Evolutionary conservation across 2,888 invertebrate species (phyloP).

Genomic region (Eueremaeus valkanovi): DNA sequence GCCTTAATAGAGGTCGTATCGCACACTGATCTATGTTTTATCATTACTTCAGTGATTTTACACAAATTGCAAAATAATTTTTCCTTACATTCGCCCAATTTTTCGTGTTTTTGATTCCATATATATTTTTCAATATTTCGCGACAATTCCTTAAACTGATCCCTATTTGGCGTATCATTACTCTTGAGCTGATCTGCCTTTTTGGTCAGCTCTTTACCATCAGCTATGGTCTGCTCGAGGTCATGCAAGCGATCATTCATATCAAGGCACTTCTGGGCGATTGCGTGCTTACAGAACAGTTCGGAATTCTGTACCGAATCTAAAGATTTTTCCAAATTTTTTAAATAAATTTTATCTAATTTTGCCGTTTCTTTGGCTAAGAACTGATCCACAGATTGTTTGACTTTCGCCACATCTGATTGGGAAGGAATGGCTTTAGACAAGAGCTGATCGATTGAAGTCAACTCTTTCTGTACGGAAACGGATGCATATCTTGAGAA

Average conservation of each 20-base stretch:
- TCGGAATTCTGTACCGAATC: conserved; percentile 3
- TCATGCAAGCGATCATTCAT: conserved; percentile 13
- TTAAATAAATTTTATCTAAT: conserved; percentile 10
- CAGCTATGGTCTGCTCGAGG: conserved; percentile 12
- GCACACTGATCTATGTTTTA: neutral
- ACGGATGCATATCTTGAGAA: neutral
- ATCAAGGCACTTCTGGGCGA: conserved; percentile 24
- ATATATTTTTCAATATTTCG: neutral
- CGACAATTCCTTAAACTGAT: neutral
- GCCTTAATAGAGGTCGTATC: conserved; percentile 1
- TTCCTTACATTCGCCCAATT: conserved; percentile 25
- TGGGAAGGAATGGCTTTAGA: neutral
- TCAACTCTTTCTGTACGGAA: neutral
- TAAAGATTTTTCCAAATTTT: neutral
- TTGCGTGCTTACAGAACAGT: conserved; percentile 28
- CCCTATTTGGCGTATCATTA: neutral
- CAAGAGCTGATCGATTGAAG: neutral
- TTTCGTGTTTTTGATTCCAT: neutral
- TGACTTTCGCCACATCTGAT: conserved; percentile 1
- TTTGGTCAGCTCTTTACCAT: neutral
- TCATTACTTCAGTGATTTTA: neutral
- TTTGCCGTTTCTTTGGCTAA: conserved; percentile 32
- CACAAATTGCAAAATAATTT: conserved; percentile 37
- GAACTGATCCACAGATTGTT: conserved; percentile 5
- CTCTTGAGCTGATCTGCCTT: conserved; percentile 6